Conservation (phyloP, 2,797 vertebrate genomes). For the Arnoldichthys spilopterus region DNA sequence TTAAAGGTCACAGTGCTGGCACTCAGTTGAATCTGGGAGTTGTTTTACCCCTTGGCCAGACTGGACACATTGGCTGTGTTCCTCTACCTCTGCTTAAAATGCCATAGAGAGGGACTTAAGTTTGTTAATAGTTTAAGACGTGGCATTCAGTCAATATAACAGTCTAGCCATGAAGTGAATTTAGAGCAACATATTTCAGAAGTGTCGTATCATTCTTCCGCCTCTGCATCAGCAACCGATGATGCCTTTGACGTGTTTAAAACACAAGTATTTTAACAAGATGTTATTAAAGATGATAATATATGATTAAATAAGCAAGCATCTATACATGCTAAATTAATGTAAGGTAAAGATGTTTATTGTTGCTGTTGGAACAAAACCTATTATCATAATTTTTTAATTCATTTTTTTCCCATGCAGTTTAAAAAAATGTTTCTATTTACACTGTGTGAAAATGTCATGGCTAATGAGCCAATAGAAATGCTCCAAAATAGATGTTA, state of each 20-base stretch:
- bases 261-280: too few species aligned
- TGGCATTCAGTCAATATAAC: not conserved
- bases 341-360: not conserved
- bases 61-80: not conserved
- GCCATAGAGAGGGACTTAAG: not conserved
- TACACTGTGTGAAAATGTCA: too few species aligned
- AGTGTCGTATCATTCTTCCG: not conserved
- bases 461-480: too few species aligned
- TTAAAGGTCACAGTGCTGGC: slow-evolving; percentile 72
- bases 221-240: not conserved
- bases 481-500: too few species aligned
- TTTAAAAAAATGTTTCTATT: too few species aligned
- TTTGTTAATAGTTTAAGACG: not conserved
- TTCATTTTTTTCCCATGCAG: too few species aligned
- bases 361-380: too few species aligned
- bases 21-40: slow-evolving; percentile 57
- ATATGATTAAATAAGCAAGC: too few species aligned
- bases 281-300: too few species aligned
- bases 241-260: not conserved
- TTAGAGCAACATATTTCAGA: not conserved
- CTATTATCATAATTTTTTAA: too few species aligned
- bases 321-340: too few species aligned
- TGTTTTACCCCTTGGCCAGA: slow-evolving; percentile 66
- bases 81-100: not conserved
- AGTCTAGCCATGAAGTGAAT: not conserved